Evolutionary conservation across 2,797 vertebrate species (phyloP).

Genomic region (Galagoides demidoff): DNA sequence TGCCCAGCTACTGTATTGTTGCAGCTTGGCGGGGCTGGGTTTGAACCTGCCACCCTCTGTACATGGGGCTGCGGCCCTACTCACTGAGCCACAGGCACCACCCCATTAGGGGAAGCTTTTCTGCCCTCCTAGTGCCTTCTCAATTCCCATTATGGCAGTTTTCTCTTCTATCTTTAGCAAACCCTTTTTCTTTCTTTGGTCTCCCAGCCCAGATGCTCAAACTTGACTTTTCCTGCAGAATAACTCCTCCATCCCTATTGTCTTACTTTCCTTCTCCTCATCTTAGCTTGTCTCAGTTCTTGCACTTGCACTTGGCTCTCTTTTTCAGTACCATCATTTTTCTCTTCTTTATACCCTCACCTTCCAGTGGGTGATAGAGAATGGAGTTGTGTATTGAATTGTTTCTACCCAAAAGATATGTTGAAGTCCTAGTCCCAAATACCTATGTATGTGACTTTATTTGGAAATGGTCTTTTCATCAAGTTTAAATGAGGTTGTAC

Average conservation of each 20-base stretch:
- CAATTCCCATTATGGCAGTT: no score
- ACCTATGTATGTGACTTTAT: background rate
- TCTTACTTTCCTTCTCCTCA: background rate
- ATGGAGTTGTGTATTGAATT: background rate
- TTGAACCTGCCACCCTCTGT: no score
- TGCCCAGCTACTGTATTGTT: no score
- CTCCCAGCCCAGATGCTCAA: background rate
- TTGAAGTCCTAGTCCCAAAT: background rate
- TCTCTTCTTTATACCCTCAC: background rate
- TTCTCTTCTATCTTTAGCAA: background rate
- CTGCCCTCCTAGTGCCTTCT: background rate
- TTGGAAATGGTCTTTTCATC: background rate
- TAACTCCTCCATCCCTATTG: background rate
- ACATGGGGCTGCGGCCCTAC: no score
- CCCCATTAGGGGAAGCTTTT: background rate
- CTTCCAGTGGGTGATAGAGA: background rate
- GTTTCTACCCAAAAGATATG: background rate
- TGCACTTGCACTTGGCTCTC: background rate
- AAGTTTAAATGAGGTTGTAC: background rate
- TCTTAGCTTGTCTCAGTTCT: background rate
- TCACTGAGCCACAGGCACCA: no score
- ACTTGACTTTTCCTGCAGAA: background rate
- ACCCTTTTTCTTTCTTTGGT: background rate
- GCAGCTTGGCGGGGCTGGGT: no score
- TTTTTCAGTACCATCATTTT: background rate